Percentiles rank a stretch among this genome's conserved stretches.
Evolutionary conservation across 2,113 vertebrate genomes (phyloP).

Genomic region (Potamarius usumacintae): DNA sequence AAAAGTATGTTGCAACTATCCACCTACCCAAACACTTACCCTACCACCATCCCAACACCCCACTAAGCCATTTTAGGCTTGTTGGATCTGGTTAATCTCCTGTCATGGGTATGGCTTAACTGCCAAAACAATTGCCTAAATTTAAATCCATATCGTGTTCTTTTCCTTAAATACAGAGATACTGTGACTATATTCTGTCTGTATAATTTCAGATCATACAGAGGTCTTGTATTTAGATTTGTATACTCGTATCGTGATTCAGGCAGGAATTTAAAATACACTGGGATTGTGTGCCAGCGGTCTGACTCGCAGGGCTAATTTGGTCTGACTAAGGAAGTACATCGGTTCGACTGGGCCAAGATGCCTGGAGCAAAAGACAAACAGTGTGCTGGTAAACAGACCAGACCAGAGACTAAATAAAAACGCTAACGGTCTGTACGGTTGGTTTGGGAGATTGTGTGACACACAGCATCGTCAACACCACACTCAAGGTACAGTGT

Average conservation of each 20-base stretch:
- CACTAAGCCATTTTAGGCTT: neutral
- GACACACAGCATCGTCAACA: neutral
- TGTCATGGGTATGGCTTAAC: neutral
- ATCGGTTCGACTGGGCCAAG: neutral
- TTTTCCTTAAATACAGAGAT: neutral
- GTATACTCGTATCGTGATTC: neutral
- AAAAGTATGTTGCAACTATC: too few species aligned
- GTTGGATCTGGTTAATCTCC: neutral
- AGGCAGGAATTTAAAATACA: neutral
- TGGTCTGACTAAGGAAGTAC: neutral
- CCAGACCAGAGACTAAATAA: neutral
- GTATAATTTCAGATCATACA: neutral
- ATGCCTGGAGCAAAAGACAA: constrained; percentile 17
- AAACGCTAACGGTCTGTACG: neutral
- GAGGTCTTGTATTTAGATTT: neutral
- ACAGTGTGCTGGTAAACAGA: constrained; percentile 17
- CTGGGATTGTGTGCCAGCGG: neutral
- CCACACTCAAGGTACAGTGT: neutral
- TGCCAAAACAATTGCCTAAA: neutral
- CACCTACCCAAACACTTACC: neutral
- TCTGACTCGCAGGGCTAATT: constrained; percentile 1
- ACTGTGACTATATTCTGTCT: neutral
- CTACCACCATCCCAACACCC: neutral
- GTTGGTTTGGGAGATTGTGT: neutral
- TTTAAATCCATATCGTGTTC: neutral